Conservation (phyloP, 2,113 vertebrate genomes). For the Nothobranchius furzeri region DNA sequence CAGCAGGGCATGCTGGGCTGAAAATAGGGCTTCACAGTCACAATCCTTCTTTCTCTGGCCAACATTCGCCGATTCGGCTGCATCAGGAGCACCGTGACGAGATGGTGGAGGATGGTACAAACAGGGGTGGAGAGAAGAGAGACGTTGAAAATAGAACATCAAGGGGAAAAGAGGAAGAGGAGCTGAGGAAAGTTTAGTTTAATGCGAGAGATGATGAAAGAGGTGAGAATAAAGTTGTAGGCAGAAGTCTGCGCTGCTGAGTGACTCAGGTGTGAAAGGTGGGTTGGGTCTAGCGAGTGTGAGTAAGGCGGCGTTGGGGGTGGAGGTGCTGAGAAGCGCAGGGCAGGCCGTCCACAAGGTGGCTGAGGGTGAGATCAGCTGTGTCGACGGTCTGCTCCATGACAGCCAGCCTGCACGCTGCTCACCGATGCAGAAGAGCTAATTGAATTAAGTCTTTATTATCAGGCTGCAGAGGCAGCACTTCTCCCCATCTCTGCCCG, state of each 20-base stretch:
- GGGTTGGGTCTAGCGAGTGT: slow-evolving; percentile 36
- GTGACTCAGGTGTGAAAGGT: slow-evolving; percentile 63
- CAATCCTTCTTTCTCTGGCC: slow-evolving; percentile 40
- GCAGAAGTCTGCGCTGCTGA: slow-evolving; percentile 49
- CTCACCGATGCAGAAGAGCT: slow-evolving; percentile 80
- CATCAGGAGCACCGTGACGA: slow-evolving; percentile 33
- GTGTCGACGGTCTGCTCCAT: slow-evolving; percentile 53
- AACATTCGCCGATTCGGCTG: slow-evolving; percentile 47
- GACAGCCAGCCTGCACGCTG: slow-evolving; percentile 73
- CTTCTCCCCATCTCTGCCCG: slow-evolving; percentile 75
- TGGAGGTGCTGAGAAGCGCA: slow-evolving; percentile 16
- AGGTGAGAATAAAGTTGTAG: slow-evolving; percentile 36
- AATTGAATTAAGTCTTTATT: slow-evolving; percentile 85
- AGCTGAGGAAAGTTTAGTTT: slow-evolving; percentile 33
- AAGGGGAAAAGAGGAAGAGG: slow-evolving; percentile 30
- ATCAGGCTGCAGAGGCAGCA: slow-evolving; percentile 82
- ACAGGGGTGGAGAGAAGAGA: slow-evolving; percentile 50
- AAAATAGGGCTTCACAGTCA: slow-evolving; percentile 68
- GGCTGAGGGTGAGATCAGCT: slow-evolving; percentile 48
- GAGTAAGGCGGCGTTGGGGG: slow-evolving; percentile 12
- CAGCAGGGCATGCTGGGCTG: slow-evolving; percentile 56
- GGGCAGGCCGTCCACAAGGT: slow-evolving; percentile 44
- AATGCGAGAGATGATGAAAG: slow-evolving; percentile 18
- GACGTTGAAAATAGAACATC: slow-evolving; percentile 53
- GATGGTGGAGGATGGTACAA: slow-evolving; percentile 36